A percentile compares a stretch with the other conserved stretches of the same genome.
Conservation (phyloP, 2,888 invertebrate species). For the Lasius fuliginosus region DNA sequence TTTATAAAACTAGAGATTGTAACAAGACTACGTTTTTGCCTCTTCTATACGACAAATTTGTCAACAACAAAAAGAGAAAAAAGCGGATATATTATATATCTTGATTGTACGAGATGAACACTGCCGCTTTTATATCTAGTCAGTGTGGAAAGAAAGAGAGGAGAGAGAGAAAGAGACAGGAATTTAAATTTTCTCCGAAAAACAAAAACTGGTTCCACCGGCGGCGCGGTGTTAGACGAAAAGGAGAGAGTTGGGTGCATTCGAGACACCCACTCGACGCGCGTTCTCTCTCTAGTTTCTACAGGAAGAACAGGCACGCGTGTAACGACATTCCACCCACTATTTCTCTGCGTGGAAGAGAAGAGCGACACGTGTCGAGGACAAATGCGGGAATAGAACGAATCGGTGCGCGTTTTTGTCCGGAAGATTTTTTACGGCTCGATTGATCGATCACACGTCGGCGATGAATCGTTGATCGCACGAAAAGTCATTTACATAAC, state of each 20-base stretch:
- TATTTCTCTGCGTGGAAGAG: conserved; percentile 61
- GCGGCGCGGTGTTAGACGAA: conserved; percentile 59
- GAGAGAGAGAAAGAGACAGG: conserved; percentile 46
- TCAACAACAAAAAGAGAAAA: conserved; percentile 45
- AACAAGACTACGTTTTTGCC: neutral
- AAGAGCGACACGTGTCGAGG: conserved; percentile 69
- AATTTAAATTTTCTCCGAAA: conserved; percentile 78
- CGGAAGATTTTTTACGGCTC: conserved; percentile 22
- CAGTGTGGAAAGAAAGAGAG: conserved; percentile 9
- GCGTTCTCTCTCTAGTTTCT: neutral
- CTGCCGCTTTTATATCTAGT: conserved; percentile 65
- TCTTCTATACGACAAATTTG: neutral
- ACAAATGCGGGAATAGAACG: conserved; percentile 62
- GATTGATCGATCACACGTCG: conserved; percentile 57
- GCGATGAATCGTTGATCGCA: conserved; percentile 30
- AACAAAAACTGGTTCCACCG: conserved; percentile 77
- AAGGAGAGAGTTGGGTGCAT: conserved; percentile 65
- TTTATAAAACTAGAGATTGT: neutral
- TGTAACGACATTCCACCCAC: conserved; percentile 74
- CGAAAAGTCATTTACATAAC: neutral
- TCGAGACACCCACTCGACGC: conserved; percentile 71
- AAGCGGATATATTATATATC: conserved; percentile 74
- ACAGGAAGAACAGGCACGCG: conserved; percentile 42
- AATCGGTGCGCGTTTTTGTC: conserved; percentile 40
- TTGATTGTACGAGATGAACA: conserved; percentile 76